Evolutionary conservation across 2,113 vertebrate species (phyloP).

Genomic region (Albula glossodonta): DNA sequence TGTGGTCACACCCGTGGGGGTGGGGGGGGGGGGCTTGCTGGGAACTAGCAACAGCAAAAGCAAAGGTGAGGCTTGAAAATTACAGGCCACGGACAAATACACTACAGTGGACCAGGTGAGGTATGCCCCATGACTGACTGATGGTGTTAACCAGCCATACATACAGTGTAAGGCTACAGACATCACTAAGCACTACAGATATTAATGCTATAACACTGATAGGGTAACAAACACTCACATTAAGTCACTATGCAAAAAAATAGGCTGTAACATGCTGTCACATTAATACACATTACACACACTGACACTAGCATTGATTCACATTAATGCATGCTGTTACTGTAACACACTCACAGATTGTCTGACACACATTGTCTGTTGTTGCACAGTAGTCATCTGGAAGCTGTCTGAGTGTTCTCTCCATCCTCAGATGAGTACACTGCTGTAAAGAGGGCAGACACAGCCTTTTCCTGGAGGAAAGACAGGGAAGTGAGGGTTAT

Average conservation of each 20-base stretch:
- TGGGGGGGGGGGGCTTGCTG: conserved; percentile 59
- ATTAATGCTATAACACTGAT: not conserved
- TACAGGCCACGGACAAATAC: conserved; percentile 55
- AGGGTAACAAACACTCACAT: not conserved
- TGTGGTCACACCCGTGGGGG: conserved; percentile 42
- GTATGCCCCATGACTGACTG: too few species aligned
- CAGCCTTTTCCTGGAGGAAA: not conserved
- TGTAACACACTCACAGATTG: not conserved
- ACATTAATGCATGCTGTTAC: not conserved
- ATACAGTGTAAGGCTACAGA: not conserved
- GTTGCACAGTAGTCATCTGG: not conserved
- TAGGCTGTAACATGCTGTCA: not conserved
- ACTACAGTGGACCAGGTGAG: conserved; percentile 46
- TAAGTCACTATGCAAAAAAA: not conserved
- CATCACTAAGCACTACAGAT: not conserved
- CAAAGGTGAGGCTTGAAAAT: conserved; percentile 46
- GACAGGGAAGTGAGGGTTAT: not conserved
- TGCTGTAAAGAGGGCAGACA: not conserved
- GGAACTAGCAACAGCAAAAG: not conserved
- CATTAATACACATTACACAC: not conserved
- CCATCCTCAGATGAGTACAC: not conserved
- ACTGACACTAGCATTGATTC: not conserved
- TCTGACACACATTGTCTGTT: not conserved
- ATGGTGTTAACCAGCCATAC: too few species aligned
- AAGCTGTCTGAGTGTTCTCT: not conserved